Percentiles rank a stretch among this genome's conserved stretches.
Conservation (phyloP, 2,113 vertebrate genomes). For the Columba janthina region DNA sequence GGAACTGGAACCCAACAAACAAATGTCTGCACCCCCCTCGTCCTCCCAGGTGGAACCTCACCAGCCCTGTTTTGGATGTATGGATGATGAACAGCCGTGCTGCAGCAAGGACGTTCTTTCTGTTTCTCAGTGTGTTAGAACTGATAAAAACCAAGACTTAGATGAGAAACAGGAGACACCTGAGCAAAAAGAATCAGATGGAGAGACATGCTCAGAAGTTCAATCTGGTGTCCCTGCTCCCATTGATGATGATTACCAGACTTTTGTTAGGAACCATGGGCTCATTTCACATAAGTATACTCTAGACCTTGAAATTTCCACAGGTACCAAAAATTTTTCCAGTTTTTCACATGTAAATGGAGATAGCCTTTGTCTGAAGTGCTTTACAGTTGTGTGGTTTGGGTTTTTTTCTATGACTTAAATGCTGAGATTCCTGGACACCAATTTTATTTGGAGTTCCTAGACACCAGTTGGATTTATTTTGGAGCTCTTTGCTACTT, state of each 20-base stretch:
- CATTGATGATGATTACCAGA: conserved; percentile 39
- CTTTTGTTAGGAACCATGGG: conserved; percentile 85
- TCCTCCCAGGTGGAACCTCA: not conserved
- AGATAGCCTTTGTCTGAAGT: not conserved
- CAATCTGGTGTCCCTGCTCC: not conserved
- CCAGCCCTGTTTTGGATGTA: accelerated
- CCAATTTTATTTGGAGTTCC: not conserved
- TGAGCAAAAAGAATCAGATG: not conserved
- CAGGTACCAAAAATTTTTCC: conserved; percentile 71
- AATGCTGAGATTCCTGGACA: not conserved
- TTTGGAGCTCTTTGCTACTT: not conserved
- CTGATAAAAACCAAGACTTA: not conserved
- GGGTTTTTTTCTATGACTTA: not conserved
- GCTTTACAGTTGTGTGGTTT: not conserved
- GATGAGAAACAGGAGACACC: not conserved
- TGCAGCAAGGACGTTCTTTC: conserved; percentile 83
- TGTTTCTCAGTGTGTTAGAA: not conserved
- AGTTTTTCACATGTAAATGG: not conserved
- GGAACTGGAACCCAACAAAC: not conserved
- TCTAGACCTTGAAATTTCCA: conserved; percentile 82
- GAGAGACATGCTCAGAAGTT: not conserved
- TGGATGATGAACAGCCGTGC: conserved; percentile 81
- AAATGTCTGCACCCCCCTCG: not conserved
- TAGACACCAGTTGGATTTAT: not conserved
- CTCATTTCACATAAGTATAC: conserved; percentile 88